These are phyloP conservation scores for Ylistrum balloti DNA, from an alignment of 1,140 invertebrate genomes.

Conservation along the genomic window DNA sequence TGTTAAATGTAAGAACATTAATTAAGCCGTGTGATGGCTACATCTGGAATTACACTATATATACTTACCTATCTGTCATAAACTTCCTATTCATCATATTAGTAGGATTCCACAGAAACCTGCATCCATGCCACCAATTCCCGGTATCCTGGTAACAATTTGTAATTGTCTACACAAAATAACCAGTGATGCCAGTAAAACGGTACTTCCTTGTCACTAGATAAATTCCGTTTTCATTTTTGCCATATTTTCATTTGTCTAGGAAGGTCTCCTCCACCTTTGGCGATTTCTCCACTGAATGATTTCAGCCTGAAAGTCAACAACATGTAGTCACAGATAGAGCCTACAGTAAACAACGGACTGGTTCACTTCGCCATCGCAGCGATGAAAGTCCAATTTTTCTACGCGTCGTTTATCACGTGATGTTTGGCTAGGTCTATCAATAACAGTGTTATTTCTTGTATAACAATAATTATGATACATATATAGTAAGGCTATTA, in stretches of 20 bases:
- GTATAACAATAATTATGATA: no score
- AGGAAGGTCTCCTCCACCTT: not conserved
- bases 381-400: no score
- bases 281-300: not conserved
- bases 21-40: not conserved
- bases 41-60: not conserved
- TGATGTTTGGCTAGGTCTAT: no score
- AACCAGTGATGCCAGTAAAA: not conserved
- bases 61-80: not conserved
- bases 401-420: no score
- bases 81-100: not conserved
- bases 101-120: not conserved
- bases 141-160: not conserved
- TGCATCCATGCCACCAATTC: not conserved
- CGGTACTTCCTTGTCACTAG: not conserved
- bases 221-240: not conserved
- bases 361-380: not conserved
- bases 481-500: no score
- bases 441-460: no score
- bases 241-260: slow-evolving; percentile 1
- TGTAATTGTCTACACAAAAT: not conserved
- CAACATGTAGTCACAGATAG: not conserved
- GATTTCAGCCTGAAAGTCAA: slow-evolving; percentile 38
- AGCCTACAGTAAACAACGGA: not conserved
- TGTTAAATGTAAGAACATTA: not conserved